These are phyloP conservation scores for Cryptomyrus ogoouensis DNA, from an alignment of 2,113 vertebrate genomes.

Conservation along the genomic window DNA sequence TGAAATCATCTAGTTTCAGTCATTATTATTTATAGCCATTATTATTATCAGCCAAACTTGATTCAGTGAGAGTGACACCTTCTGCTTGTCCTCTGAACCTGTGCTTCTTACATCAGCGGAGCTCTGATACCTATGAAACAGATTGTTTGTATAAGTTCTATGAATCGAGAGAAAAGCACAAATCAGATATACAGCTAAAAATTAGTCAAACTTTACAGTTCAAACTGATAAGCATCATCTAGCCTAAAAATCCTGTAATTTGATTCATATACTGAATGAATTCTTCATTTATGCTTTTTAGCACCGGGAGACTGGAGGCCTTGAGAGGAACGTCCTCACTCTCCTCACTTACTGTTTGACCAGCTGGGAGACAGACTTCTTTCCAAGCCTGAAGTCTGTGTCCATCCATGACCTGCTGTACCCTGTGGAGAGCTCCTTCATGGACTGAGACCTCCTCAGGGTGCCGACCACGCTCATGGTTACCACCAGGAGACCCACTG, in stretches of 20 bases:
- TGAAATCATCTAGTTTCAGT: not conserved
- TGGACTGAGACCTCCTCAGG: constrained; percentile 56
- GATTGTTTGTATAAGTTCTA: not conserved
- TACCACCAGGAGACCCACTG: not conserved
- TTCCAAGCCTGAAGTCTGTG: constrained; percentile 40
- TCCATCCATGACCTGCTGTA: constrained; percentile 43
- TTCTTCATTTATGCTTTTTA: not conserved
- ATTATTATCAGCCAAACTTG: not conserved
- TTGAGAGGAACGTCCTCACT: not conserved
- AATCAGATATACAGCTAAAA: not conserved
- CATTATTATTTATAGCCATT: not conserved
- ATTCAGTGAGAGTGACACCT: constrained; percentile 48
- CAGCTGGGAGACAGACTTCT: constrained; percentile 68
- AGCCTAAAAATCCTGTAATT: not conserved
- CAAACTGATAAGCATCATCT: not conserved
- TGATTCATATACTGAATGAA: not conserved
- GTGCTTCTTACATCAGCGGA: constrained; percentile 45
- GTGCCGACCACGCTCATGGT: constrained; percentile 48
- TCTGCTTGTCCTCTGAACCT: constrained; percentile 36
- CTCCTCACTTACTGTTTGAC: constrained; percentile 61
- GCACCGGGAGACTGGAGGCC: not conserved
- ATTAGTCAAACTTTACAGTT: not conserved
- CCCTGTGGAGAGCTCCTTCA: constrained; percentile 47
- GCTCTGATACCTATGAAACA: constrained; percentile 66
- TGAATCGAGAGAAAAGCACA: not conserved